These are phyloP conservation scores for Acanthornis magna DNA, from an alignment of 2,797 vertebrate species.

Conservation along the genomic window DNA sequence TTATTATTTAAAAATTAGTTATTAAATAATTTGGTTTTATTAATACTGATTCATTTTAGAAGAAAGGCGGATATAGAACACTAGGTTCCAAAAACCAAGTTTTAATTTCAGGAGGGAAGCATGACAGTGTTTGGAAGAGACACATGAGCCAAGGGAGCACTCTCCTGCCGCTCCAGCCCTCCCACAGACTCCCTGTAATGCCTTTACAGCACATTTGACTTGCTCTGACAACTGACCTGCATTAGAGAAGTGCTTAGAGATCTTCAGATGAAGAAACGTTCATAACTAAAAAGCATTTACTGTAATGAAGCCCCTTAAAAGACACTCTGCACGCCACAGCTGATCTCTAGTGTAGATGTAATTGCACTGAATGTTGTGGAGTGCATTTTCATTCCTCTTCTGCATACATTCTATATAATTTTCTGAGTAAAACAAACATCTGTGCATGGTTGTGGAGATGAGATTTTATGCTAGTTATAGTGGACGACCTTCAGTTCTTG, in stretches of 20 bases:
- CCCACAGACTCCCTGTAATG: neutral
- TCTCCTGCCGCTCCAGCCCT: neutral
- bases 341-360: neutral
- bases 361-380: neutral
- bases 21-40: neutral
- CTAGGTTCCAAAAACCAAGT: neutral
- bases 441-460: neutral
- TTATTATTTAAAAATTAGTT: neutral
- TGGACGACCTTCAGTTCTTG: neutral
- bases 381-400: neutral
- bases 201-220: neutral
- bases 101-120: neutral
- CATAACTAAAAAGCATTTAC: slow-evolving; percentile 20
- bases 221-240: neutral
- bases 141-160: neutral
- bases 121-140: neutral
- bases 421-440: slow-evolving; percentile 34
- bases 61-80: neutral
- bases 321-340: neutral
- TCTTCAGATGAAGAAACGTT: neutral
- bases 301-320: slow-evolving; percentile 3
- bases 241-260: neutral
- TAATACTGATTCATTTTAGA: neutral
- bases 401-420: neutral
- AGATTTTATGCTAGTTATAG: neutral